Evolutionary conservation across 2,888 invertebrate species (phyloP), one percentile per base, ranked within the genome.

Genomic region (Carcina quercana): DNA sequence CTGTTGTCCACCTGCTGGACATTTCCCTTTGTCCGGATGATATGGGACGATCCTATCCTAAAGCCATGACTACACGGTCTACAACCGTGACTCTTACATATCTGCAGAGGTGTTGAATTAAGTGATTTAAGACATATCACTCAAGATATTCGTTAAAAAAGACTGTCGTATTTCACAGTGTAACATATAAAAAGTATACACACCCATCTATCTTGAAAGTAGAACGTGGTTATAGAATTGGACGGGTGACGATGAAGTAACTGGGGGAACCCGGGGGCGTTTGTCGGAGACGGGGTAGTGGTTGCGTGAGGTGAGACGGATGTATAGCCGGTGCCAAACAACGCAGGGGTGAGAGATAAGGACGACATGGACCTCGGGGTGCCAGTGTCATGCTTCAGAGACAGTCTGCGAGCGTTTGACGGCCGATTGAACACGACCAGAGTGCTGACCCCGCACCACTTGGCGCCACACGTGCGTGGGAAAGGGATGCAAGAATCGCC

Each of bases 401-500:
- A 91, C 12, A 92, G 60, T 34, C 92, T 82, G 47, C 92, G 86
- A 0, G 88, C 86, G 47, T 88, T 87, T 32, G 91, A 85, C 0
- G 92, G 90, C 30, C 94, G 87, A 29, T 92, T 91, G 73, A 97
- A 97, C 45, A 93, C 93, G 0, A 96, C 95, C 35, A 98, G 73
- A 33, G 90, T 88, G 53, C 94, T 94, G 13, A 93, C 92, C 14
- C 93, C 92, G 70, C 94, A 95, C 85, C 97, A 98, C 53, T 93
- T 91, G 0, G 96, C 97, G 1, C 97, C 97, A 6, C 95, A 96
- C 0, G 97, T 97, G 32, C 95, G 86, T 0, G 97, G 97, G 70
- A 96, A 98, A 0, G 97, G 97, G 47, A 98, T 93, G 60, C 93
- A 94, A 5, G 93, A 90, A 57, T 94, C 94, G 17, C 87, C 84